Evolutionary conservation across 2,113 vertebrate species (phyloP).

Genomic region (rabbit (Oryctolagus cuniculus)): DNA sequence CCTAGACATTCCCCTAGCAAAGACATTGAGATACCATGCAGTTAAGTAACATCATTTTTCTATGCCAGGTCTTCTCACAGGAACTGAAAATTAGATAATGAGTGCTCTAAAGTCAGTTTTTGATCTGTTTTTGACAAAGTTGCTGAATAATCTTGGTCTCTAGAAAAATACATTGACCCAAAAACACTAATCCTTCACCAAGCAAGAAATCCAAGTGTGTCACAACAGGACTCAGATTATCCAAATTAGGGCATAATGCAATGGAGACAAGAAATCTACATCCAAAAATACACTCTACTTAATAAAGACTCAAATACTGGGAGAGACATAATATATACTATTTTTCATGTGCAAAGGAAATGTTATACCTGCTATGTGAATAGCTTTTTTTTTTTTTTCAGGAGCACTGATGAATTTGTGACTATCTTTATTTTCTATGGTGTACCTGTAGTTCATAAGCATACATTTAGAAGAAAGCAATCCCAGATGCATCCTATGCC

Average conservation of each 20-base stretch:
- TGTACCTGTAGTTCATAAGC: neutral
- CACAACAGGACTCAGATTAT: slow-evolving; percentile 16
- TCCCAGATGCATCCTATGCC: neutral
- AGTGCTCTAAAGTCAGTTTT: neutral
- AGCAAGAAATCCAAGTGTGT: slow-evolving; percentile 47
- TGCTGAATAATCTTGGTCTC: neutral
- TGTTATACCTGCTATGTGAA: neutral
- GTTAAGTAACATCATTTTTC: neutral
- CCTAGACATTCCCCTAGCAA: neutral
- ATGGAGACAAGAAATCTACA: slow-evolving; percentile 6
- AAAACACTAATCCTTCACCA: slow-evolving; percentile 16
- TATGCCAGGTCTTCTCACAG: neutral
- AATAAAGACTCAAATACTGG: neutral
- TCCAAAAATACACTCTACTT: neutral
- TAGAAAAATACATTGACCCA: slow-evolving; percentile 16
- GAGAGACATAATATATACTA: neutral
- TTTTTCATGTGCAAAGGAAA: slow-evolving; percentile 34
- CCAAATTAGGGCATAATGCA: neutral
- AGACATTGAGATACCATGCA: neutral
- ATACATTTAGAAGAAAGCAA: neutral
- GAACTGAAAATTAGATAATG: neutral
- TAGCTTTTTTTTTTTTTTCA: slow-evolving; percentile 29
- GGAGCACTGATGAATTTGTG: neutral
- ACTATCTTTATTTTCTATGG: neutral
- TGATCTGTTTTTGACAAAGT: slow-evolving; percentile 38